Percentiles rank a stretch among this genome's conserved stretches.
These are phyloP conservation scores for Neogobius melanostomus DNA, from an alignment of 2,113 vertebrate species.

Conservation along the genomic window DNA sequence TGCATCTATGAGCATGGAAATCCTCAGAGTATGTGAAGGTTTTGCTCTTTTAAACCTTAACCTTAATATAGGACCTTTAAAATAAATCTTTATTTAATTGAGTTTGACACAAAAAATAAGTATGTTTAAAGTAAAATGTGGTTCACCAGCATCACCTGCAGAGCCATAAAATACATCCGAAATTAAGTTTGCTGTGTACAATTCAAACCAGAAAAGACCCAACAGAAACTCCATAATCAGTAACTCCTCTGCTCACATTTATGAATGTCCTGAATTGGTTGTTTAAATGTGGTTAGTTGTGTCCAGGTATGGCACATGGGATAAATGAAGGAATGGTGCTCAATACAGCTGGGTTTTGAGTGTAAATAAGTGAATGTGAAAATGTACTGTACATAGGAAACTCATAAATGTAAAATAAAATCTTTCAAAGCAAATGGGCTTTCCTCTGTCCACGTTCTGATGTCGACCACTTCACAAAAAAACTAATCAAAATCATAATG, in stretches of 20 bases:
- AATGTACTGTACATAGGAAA: constrained; percentile 4
- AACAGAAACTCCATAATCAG: neutral
- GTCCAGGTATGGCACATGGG: neutral
- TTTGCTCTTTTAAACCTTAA: no score
- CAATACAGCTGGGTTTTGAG: neutral
- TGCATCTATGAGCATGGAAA: no score
- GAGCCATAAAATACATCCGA: neutral
- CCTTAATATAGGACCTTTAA: no score
- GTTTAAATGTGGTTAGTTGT: neutral
- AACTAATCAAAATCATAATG: no score
- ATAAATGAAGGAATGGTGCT: neutral
- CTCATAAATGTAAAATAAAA: constrained; percentile 2
- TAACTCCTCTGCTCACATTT: neutral
- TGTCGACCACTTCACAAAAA: no score
- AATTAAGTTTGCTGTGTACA: neutral
- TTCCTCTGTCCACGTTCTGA: neutral
- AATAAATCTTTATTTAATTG: no score
- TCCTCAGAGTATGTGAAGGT: no score
- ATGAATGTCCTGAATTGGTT: neutral
- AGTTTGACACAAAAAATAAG: neutral
- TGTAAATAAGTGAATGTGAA: constrained; percentile 7
- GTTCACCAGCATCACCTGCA: neutral
- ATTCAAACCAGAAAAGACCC: neutral
- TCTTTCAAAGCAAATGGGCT: neutral
- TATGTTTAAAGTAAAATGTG: neutral